A percentile compares a stretch with the other conserved stretches of the same genome.
phyloP scores from a whole-genome alignment of 1,140 invertebrate genomes.

The Andrena cerasifolii region DNA sequence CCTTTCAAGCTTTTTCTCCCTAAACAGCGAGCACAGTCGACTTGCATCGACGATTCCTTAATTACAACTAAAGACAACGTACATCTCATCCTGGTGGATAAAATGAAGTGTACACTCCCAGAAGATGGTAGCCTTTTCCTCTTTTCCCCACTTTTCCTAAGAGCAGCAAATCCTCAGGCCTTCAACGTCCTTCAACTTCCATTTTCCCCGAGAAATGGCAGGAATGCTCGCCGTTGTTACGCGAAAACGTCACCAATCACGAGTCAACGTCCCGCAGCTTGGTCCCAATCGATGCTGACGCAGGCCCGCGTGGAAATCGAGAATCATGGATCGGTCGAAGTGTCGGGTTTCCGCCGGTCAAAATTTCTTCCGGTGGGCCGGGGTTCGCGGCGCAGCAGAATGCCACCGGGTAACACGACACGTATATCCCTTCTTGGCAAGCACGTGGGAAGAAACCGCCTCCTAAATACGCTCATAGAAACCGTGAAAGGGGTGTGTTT shows the following conservation, averaged over 20 bases:
- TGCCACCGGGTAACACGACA: conserved; percentile 77
- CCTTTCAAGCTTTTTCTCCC: too few species aligned
- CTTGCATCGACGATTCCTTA: background rate
- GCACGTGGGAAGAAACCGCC: conserved; percentile 80
- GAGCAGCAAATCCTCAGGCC: too few species aligned
- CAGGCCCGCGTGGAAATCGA: conserved; percentile 22
- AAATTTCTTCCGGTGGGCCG: conserved; percentile 76
- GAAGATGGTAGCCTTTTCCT: too few species aligned
- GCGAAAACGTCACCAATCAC: background rate
- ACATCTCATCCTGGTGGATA: too few species aligned
- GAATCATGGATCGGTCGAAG: conserved; percentile 44
- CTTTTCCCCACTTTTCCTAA: too few species aligned
- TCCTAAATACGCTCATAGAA: conserved; percentile 78
- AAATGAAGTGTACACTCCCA: too few species aligned
- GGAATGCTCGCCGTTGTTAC: background rate
- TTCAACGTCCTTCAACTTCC: too few species aligned
- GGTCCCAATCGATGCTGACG: conserved; percentile 35
- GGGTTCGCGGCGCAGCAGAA: conserved; percentile 62
- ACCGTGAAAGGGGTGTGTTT: conserved; percentile 81
- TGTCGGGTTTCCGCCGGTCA: conserved; percentile 77
- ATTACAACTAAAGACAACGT: background rate
- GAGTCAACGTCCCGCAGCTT: background rate
- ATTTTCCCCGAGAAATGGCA: too few species aligned
- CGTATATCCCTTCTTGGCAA: conserved; percentile 73
- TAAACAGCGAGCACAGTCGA: too few species aligned